Evolutionary conservation across 92 coral and sea anemone species (phyloP).

Genomic region (Diadumene lineata): DNA sequence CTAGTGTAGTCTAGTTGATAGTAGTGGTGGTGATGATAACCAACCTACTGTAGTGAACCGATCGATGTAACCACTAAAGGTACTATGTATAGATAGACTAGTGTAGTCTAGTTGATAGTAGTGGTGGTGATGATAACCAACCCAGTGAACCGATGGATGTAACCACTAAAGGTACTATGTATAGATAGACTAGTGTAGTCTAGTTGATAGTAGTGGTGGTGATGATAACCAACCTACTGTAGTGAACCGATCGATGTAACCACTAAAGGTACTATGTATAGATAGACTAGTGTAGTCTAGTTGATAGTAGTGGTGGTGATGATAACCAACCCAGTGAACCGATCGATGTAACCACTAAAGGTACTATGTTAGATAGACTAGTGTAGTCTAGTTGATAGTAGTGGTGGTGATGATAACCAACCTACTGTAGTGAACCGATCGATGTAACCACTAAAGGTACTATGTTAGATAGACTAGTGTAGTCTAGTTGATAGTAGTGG

Average conservation of each 20-base stretch:
- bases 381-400: not conserved
- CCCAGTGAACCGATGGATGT: conserved; percentile 16
- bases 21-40: not conserved
- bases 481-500: conserved; percentile 7
- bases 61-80: conserved; percentile 23
- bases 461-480: not conserved
- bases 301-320: conserved; percentile 1
- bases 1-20: not conserved
- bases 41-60: too few species aligned
- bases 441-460: conserved; percentile 25
- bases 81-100: not conserved
- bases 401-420: not conserved
- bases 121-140: not conserved
- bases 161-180: conserved; percentile 29
- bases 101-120: conserved; percentile 2
- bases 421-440: conserved; percentile 23
- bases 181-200: not conserved
- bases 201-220: not conserved
- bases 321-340: conserved; percentile 15
- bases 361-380: not conserved
- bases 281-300: not conserved
- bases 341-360: conserved; percentile 16
- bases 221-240: too few species aligned
- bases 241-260: conserved; percentile 18
- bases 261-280: conserved; percentile 27